Base-by-base conservation (phyloP, 1,140 invertebrate genomes). In the Euborellia annulipes region DNA sequence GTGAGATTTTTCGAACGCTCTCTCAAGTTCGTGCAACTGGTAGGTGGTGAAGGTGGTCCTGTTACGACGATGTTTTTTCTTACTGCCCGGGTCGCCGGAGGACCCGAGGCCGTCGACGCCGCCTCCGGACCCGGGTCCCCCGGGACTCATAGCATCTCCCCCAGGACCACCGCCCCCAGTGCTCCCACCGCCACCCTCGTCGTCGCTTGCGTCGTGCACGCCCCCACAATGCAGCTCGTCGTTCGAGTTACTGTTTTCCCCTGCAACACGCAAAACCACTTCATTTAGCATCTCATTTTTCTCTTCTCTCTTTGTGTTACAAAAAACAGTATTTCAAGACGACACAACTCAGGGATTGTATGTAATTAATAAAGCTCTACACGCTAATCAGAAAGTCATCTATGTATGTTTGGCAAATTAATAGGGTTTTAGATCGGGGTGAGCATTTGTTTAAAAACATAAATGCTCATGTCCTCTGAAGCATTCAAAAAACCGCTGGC, bases 41-140 rank as follows among this genome's bases (percentile, higher is more conserved):
- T 93, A 97, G 30, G 95, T 98, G 36, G 95, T 98, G 70, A 99
- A 98, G 36, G 95, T 98, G 36, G 95, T 98, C 41, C 95, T 70
- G 69, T 98, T 98, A 38, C 95, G 71, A 2, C 92, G 72, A 63
- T 93, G 89, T 64, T 93, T 93, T 67, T 90, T 90, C 68, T 89
- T 90, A 50, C 52, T 74, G 57, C 53, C 62, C 58, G 54, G 63
- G 46, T 40, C 54, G 50, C 22, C 50, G 49, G 36, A 50, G 43
- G 19, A 46, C 41, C 48, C 46, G 40, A 55, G 49, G 48, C 51
- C 52, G 21, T 39, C 47, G 38, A 42, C 49, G 19, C 50, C 49
- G 17, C 56, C 55, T 19, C 53, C 56, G 22, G 19, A 19, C 7
- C 22, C 19, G 2, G 38, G 30, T 32, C 42, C 37, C 7, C 50